Percentiles rank a stretch among this genome's conserved stretches.
Conservation (phyloP, 2,888 invertebrate genomes). For the Portevinia maculata region DNA sequence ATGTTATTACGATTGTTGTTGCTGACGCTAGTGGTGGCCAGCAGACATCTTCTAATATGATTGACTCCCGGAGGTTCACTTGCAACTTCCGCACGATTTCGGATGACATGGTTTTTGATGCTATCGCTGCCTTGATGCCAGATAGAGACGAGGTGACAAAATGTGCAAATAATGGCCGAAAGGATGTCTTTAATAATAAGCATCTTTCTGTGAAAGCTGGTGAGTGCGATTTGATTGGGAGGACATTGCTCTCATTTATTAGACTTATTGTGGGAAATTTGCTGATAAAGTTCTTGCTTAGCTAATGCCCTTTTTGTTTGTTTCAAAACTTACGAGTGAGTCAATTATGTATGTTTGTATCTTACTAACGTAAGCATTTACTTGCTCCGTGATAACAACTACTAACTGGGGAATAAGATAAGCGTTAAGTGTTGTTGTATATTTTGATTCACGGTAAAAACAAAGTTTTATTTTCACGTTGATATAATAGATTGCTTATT, state of each 20-base stretch:
- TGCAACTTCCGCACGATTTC: constrained; percentile 71
- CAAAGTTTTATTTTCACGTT: constrained; percentile 1
- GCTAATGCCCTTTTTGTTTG: constrained; percentile 20
- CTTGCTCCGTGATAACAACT: not conserved
- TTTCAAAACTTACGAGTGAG: not conserved
- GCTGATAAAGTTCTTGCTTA: constrained; percentile 37
- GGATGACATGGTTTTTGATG: constrained; percentile 63
- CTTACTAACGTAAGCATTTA: not conserved
- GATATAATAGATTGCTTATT: constrained; percentile 5
- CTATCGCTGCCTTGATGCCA: constrained; percentile 43
- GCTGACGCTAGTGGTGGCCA: constrained; percentile 23
- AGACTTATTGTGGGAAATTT: constrained; percentile 18
- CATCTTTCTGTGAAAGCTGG: constrained; percentile 61
- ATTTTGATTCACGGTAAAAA: not conserved
- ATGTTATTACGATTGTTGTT: constrained; percentile 56
- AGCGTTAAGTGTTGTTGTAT: not conserved
- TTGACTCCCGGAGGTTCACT: constrained; percentile 53
- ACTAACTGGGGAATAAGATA: not conserved
- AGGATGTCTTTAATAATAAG: constrained; percentile 36
- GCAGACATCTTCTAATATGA: constrained; percentile 56
- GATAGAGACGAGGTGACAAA: constrained; percentile 33
- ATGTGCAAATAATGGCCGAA: constrained; percentile 9
- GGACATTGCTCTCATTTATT: constrained; percentile 17
- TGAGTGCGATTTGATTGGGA: constrained; percentile 34
- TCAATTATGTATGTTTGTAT: not conserved